These are phyloP conservation scores for Drosophila vallismaia DNA, from an alignment of 2,888 invertebrate genomes.

Conservation along the genomic window DNA sequence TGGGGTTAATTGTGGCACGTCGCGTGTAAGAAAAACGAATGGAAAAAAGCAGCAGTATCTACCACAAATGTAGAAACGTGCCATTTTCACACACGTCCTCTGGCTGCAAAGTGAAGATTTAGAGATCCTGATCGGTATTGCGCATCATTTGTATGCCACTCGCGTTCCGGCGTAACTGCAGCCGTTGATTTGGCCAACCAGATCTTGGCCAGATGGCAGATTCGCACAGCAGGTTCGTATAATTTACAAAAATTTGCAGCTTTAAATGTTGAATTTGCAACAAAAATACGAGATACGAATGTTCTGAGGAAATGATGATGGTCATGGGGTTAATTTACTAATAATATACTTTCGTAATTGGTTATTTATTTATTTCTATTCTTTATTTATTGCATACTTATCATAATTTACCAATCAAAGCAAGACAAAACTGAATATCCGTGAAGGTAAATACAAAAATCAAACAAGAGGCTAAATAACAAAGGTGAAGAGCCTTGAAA, in stretches of 20 bases:
- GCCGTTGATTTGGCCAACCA: slow-evolving; percentile 27
- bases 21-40: slow-evolving; percentile 65
- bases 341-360: background rate
- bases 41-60: slow-evolving; percentile 5
- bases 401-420: slow-evolving; percentile 16
- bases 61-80: slow-evolving; percentile 77
- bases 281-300: background rate
- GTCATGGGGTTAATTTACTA: background rate
- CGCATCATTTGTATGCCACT: slow-evolving; percentile 49
- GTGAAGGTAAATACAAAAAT: slow-evolving; percentile 18
- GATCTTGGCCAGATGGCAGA: slow-evolving; percentile 37
- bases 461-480: slow-evolving; percentile 6
- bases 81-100: slow-evolving; percentile 80
- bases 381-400: background rate
- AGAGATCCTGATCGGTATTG: slow-evolving; percentile 46
- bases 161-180: slow-evolving; percentile 36
- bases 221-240: slow-evolving; percentile 40
- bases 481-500: slow-evolving; percentile 7
- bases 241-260: slow-evolving; percentile 39
- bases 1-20: slow-evolving; percentile 69
- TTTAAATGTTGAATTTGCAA: slow-evolving; percentile 21
- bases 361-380: slow-evolving; percentile 1
- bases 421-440: slow-evolving; percentile 32
- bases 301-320: background rate
- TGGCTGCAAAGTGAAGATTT: slow-evolving; percentile 35